phyloP scores from a whole-genome alignment of 1,140 invertebrate species.

The Diachasma alloeum region DNA sequence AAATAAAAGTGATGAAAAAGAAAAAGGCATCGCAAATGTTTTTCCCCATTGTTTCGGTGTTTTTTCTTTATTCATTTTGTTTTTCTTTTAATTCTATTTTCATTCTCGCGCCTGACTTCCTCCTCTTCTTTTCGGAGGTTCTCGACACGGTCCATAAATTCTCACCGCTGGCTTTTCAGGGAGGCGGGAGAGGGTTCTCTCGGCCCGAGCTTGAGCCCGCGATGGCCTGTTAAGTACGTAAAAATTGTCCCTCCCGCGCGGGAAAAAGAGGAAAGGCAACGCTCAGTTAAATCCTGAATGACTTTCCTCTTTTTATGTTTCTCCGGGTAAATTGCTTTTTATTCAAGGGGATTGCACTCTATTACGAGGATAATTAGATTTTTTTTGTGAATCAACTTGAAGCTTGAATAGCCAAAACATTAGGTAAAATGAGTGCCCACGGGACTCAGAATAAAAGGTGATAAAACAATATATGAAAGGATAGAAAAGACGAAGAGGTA shows the following conservation, averaged over 20 bases:
- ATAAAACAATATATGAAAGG: neutral
- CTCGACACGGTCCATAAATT: constrained; percentile 25
- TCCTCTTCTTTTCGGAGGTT: neutral
- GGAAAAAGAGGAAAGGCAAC: neutral
- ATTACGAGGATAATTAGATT: constrained; percentile 7
- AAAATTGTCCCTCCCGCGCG: constrained; percentile 4
- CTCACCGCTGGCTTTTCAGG: neutral
- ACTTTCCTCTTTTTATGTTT: neutral
- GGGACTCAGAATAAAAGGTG: neutral
- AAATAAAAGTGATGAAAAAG: constrained; percentile 1
- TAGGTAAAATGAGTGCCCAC: neutral
- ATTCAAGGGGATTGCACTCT: constrained; percentile 3
- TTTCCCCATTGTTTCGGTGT: neutral
- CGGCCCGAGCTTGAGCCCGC: neutral
- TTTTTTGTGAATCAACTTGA: constrained; percentile 2
- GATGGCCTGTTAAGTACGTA: constrained; percentile 24
- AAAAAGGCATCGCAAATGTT: neutral
- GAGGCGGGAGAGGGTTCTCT: neutral
- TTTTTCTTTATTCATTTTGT: neutral
- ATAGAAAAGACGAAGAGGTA: neutral
- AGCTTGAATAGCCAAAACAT: neutral
- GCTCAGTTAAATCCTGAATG: neutral
- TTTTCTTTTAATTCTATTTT: constrained; percentile 1
- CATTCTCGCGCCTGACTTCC: neutral
- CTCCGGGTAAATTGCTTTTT: neutral